Evolutionary conservation across 1,140 invertebrate genomes (phyloP), one percentile per base, ranked within the genome.

Genomic region (Magallana gigas): DNA sequence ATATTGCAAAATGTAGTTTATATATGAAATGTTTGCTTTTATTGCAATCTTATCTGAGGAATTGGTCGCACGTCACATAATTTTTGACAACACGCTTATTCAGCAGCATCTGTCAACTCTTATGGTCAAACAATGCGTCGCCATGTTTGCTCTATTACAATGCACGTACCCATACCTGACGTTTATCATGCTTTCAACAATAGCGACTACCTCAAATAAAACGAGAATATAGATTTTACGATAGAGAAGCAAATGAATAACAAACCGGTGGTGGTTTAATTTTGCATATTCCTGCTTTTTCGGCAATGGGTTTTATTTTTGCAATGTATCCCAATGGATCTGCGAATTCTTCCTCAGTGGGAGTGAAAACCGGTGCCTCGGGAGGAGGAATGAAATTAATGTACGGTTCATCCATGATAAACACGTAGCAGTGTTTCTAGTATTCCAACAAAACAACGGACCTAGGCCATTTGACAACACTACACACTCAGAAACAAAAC

Each of bases 281-380:
- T 94, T 97, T 96, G 92, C 98, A 98, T 84, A 99, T 96, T 7
- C 98, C 98, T 95, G 96, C 98, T 91, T 97, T 96, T 89, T 98
- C 96, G 0, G 97, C 98, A 88, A 96, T 95, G 0, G 97, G 96
- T 88, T 97, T 96, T 68, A 99, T 98, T 91, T 97, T 97, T 87
- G 98, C 97, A 90, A 99, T 98, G 92, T 98, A 99, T 90, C 97
- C 97, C 11, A 99, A 95, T 0, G 98, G 98, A 96, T 99, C 98
- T 94, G 97, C 96, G 92, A 98, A 98, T 94, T 98, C 97, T 93
- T 97, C 97, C 92, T 97, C 97, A 0, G 96, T 97, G 6, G 98
- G 98, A 93, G 97, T 96, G 94, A 98, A 99, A 0, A 97, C 96
- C 4, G 97, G 97, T 16, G 97, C 97, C 93, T 98, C 97, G 0